A percentile compares a stretch with the other conserved stretches of the same genome.
These are phyloP conservation scores for Microplitis deprimator DNA, from an alignment of 2,888 invertebrate species.

Conservation along the genomic window DNA sequence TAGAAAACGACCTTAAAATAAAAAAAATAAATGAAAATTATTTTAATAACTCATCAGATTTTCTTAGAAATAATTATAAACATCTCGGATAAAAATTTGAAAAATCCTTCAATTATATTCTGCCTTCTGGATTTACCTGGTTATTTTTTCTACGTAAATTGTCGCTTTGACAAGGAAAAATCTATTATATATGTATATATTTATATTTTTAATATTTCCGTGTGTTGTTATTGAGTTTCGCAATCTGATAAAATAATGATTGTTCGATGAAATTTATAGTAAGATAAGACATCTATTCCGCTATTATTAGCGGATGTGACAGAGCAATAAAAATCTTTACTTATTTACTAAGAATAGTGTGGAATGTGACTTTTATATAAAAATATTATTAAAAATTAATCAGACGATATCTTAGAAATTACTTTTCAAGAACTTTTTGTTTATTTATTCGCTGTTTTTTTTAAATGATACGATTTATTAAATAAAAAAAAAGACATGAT, in stretches of 20 bases:
- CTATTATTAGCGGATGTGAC: not conserved
- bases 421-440: too few species aligned
- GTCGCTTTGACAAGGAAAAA: not conserved
- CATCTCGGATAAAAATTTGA: not conserved
- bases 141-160: not conserved
- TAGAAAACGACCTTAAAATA: not conserved
- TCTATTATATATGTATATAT: not conserved
- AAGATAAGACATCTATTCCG: constrained; percentile 1
- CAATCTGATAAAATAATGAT: not conserved
- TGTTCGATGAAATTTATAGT: not conserved
- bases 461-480: too few species aligned
- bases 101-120: not conserved
- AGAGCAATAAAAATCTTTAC: not conserved
- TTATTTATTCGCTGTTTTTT: too few species aligned
- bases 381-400: too few species aligned
- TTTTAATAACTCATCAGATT: not conserved
- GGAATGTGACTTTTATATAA: too few species aligned
- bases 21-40: not conserved
- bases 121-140: not conserved
- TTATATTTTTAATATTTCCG: not conserved
- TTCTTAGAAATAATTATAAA: not conserved
- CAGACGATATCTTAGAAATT: too few species aligned
- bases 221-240: not conserved
- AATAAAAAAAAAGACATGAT: too few species aligned
- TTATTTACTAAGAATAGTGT: not conserved